Conservation (phyloP, 2,888 invertebrate species). For the Drosophila prolongata region DNA sequence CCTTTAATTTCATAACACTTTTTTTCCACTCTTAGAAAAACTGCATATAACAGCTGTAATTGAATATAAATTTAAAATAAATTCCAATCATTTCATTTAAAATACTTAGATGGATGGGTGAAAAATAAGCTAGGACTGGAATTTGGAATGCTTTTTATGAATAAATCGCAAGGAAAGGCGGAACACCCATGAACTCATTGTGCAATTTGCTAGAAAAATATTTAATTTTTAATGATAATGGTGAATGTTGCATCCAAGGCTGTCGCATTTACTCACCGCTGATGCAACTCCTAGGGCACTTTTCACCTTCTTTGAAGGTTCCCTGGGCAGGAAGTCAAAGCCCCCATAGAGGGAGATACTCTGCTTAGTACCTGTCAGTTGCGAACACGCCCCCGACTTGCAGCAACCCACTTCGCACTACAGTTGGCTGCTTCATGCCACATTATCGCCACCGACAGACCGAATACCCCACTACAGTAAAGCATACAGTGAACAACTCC, state of each 20-base stretch:
- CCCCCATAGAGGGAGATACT: slow-evolving; percentile 15
- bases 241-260: background rate
- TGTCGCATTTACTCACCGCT: slow-evolving; percentile 7
- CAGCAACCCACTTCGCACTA: slow-evolving; percentile 71
- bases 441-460: slow-evolving; percentile 59
- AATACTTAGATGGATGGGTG: too few species aligned
- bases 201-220: background rate
- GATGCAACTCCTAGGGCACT: slow-evolving; percentile 25
- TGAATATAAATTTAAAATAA: too few species aligned
- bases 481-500: background rate
- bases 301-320: slow-evolving; percentile 1
- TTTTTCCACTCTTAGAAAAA: too few species aligned
- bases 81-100: too few species aligned
- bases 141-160: too few species aligned
- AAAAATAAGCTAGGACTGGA: too few species aligned
- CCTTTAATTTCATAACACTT: too few species aligned
- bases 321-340: slow-evolving; percentile 40
- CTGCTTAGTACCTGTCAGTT: slow-evolving; percentile 40
- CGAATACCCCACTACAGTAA: slow-evolving; percentile 49
- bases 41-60: too few species aligned
- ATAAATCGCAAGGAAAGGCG: background rate
- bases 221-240: background rate
- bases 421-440: slow-evolving; percentile 56
- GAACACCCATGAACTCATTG: background rate
- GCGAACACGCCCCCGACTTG: slow-evolving; percentile 27